Evolutionary conservation across 2,888 invertebrate species (phyloP), one percentile per base, ranked within the genome.

Genomic region (Deilephila elpenor): DNA sequence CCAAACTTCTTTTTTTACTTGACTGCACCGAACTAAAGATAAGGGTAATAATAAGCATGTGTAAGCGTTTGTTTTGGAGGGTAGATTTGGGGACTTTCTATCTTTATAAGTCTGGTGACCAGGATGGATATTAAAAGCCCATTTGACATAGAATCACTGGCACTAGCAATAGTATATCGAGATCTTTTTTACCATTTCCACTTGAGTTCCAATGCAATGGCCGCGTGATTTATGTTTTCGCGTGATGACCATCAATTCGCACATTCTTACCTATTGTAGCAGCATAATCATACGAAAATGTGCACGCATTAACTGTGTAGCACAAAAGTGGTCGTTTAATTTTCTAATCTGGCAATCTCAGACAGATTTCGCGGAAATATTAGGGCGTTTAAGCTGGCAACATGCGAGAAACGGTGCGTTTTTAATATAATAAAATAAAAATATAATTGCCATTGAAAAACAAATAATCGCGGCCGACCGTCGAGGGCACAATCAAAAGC

Each of bases 401-500:
- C 91, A 93, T 93, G 91, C 89, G 89, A 91, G 84, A 77, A 78
- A 75, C 78, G 82, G 85, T 86, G 86, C 84, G 87, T 88, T 91
- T 79, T 70, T 73, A 73, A 70, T 80, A 83, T 83, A 86, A 86
- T 94, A 92, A 93, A 94, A 93, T 93, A 93, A 93, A 80, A 94
- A 93, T 94, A 94, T 94, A 94, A 94, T 94, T 94, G 93, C 93
- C 86, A 92, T 92, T 91, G 91, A 92, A 93, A 94, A 94, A 93
- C 94, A 94, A 94, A 94, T 94, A 93, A 91, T 91, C 88, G 80
- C 82, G 79, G 89, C 91, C 93, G 84, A 89, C 90, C 91, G 93
- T 93, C 83, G 85, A 85, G 86, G 85, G 87, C 88, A 92, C 91
- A 88, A 91, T 92, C 92, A 90, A 90, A 90, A 89, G 88, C 87